Conservation (phyloP, 2,888 invertebrate species). For the Phanerotoma sp. region DNA sequence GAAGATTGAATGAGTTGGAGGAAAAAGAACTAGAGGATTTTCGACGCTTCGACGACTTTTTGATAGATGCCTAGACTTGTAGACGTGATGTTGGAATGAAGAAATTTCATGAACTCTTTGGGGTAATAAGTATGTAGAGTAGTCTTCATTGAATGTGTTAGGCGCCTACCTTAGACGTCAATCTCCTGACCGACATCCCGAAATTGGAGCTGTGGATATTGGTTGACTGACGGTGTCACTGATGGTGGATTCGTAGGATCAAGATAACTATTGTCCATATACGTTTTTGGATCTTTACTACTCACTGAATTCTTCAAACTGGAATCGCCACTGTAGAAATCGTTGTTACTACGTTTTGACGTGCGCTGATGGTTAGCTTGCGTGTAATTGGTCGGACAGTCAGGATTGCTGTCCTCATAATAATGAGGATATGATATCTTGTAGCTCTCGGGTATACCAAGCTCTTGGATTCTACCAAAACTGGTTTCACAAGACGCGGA, state of each 20-base stretch:
- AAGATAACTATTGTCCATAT: conserved; percentile 16
- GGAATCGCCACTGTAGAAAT: conserved; percentile 34
- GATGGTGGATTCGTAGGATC: conserved; percentile 16
- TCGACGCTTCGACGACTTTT: too few species aligned
- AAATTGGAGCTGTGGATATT: conserved; percentile 68
- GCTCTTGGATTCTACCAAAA: conserved; percentile 48
- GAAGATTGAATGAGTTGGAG: too few species aligned
- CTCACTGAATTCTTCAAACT: conserved; percentile 11
- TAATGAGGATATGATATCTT: conserved; percentile 55
- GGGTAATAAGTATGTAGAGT: too few species aligned
- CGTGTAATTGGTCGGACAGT: conserved; percentile 6
- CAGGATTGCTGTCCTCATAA: conserved; percentile 47
- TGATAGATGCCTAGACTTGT: too few species aligned
- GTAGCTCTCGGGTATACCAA: conserved; percentile 50
- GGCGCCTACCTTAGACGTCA: conserved; percentile 63
- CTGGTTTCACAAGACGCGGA: conserved; percentile 43
- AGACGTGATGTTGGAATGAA: too few species aligned
- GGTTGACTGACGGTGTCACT: conserved; percentile 54
- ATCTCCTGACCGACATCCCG: conserved; percentile 70
- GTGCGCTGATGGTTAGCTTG: conserved; percentile 7
- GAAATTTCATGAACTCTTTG: too few species aligned
- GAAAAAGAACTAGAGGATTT: too few species aligned
- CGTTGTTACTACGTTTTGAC: conserved; percentile 42
- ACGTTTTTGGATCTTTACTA: conserved; percentile 19
- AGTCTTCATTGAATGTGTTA: too few species aligned